These are phyloP conservation scores for Cataglyphis livida DNA, from an alignment of 2,888 invertebrate species.

Conservation along the genomic window DNA sequence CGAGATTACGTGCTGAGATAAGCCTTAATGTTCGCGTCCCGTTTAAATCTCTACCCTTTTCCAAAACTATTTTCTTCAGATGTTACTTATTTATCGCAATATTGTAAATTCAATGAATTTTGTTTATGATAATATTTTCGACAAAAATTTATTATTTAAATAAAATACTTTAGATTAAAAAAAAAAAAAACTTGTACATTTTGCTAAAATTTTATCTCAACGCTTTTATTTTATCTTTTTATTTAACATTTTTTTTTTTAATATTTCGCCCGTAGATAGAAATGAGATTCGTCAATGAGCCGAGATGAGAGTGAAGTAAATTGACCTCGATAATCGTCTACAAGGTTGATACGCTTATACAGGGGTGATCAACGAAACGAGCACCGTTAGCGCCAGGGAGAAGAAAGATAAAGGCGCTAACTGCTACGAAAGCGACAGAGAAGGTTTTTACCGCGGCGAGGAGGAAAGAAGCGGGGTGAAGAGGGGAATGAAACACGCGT, in stretches of 20 bases:
- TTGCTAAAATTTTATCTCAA: neutral
- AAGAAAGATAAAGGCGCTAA: constrained; percentile 45
- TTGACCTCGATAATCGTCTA: constrained; percentile 36
- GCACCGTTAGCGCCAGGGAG: constrained; percentile 38
- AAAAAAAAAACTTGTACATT: neutral
- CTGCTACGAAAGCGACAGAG: neutral
- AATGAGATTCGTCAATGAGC: constrained; percentile 18
- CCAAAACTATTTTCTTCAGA: constrained; percentile 17
- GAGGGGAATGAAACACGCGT: constrained; percentile 36
- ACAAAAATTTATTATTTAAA: neutral
- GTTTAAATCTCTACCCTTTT: constrained; percentile 65
- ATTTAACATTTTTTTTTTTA: neutral
- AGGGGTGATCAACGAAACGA: constrained; percentile 44
- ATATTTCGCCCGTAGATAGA: neutral
- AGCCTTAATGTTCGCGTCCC: constrained; percentile 65
- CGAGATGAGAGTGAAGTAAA: constrained; percentile 22
- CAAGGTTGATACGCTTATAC: constrained; percentile 48
- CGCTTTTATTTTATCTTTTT: constrained; percentile 4
- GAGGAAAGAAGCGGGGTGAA: neutral
- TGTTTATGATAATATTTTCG: neutral
- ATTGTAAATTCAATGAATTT: neutral
- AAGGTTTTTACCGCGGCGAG: neutral
- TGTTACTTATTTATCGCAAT: constrained; percentile 57
- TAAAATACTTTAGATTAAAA: neutral
- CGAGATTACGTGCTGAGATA: constrained; percentile 69